Evolutionary conservation across 2,797 vertebrate genomes (phyloP).

Genomic region (Mormyrus hasselquistii): DNA sequence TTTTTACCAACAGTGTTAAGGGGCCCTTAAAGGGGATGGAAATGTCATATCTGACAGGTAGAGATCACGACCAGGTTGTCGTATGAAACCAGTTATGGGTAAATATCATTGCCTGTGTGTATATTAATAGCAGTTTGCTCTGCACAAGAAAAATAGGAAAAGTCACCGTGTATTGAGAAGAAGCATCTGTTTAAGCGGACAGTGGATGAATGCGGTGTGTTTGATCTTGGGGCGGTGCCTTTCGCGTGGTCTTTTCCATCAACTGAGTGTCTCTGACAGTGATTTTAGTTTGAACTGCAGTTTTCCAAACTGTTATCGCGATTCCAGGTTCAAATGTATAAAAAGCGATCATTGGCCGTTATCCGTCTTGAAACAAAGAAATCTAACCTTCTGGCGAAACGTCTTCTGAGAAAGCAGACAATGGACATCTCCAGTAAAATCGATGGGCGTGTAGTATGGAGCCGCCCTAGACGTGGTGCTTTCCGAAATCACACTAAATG

Average conservation of each 20-base stretch:
- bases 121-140: background rate
- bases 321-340: background rate
- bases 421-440: conserved; percentile 12
- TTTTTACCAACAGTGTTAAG: background rate
- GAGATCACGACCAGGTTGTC: background rate
- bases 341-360: background rate
- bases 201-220: conserved; percentile 47
- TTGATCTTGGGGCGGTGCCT: conserved; percentile 76
- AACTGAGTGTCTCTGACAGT: conserved; percentile 23
- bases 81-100: background rate
- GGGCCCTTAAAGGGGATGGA: conserved; percentile 33
- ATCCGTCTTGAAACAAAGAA: background rate
- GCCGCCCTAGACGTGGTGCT: background rate
- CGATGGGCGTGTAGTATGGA: conserved; percentile 29
- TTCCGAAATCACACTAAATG: background rate
- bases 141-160: background rate
- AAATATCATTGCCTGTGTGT: background rate
- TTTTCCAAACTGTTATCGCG: background rate
- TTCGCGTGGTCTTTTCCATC: conserved; percentile 38
- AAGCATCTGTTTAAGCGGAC: conserved; percentile 25
- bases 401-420: background rate
- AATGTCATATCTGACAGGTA: conserved; percentile 15
- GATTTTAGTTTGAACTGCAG: background rate
- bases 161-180: background rate
- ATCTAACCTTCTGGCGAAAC: background rate